Evolutionary conservation across 2,888 invertebrate species (phyloP), one percentile per base, ranked within the genome.

Genomic region (Folsomia candida): DNA sequence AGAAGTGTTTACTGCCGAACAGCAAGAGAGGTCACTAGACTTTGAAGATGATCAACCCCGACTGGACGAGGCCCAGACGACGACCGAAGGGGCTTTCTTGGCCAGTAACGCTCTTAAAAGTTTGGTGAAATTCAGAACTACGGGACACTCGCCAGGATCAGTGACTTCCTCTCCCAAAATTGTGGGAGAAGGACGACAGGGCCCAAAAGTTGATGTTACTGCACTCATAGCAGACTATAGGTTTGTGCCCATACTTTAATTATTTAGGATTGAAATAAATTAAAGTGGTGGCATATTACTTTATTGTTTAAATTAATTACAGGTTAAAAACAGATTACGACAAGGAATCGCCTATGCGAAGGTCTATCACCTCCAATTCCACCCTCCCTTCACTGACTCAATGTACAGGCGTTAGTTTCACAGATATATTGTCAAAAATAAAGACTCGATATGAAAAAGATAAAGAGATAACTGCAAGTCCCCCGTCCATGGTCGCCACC

Each of bases 351-450:
- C 37, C 4, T 9, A 37, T 9, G 37, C 4, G 37, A 37, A 9
- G 4, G 14, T n/a, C n/a, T n/a, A n/a, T n/a, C n/a, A n/a, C n/a
- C n/a, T n/a, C n/a, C n/a, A n/a, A n/a, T n/a, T 4, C 37, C 6
- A 9, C 37, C 37, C 37, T 37, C 3, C 47, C 61, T 14, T 66
- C 66, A 3, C 18, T 67, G n/a, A 67, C 26, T 18, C 54, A 51
- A 27, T 64, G 28, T n/a, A 22, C 66, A 2, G 58, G 59, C 25
- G 51, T 87, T 86, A 84, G 86, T 83, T 91, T 90, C 83, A 91
- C 90, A 81, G 91, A 91, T 80, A 90, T 91, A 28, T 85, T 91
- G 18, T 88, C 91, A 1, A 90, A 91, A 81, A 90, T 90, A 81
- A 87, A 87, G 80, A 81, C 88, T 77, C 87, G 18, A 2, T 51